A percentile compares a stretch with the other conserved stretches of the same genome.
Evolutionary conservation across 1,140 invertebrate genomes (phyloP).

Genomic region (Heliconius hewitsoni): DNA sequence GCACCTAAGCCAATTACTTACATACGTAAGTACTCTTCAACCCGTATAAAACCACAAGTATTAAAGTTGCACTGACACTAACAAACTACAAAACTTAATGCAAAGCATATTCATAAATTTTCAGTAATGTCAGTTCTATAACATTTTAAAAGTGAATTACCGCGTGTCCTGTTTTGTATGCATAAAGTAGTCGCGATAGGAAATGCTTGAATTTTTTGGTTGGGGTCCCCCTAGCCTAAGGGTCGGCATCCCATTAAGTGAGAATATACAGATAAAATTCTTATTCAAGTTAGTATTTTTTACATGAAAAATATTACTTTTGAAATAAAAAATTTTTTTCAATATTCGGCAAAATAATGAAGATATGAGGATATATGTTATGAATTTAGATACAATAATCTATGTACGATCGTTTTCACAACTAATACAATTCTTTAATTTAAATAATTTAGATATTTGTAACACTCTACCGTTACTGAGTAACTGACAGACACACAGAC

Average conservation of each 20-base stretch:
- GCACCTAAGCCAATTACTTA: no score
- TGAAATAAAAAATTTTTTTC: not conserved
- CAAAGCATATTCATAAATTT: conserved; percentile 12
- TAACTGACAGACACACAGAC: no score
- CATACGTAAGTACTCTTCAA: no score
- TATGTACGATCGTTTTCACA: no score
- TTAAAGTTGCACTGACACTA: not conserved
- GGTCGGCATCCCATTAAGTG: conserved; percentile 8
- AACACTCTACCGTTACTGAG: no score
- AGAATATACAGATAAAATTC: not conserved
- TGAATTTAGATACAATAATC: no score
- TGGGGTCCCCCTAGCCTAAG: conserved; percentile 12
- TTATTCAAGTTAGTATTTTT: not conserved
- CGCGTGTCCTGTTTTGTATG: conserved; percentile 19
- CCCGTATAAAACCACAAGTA: not conserved
- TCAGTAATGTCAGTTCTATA: conserved; percentile 14
- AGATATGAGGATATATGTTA: no score
- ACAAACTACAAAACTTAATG: conserved; percentile 4
- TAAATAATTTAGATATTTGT: no score
- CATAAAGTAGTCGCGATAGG: conserved; percentile 17
- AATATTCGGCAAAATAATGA: not conserved
- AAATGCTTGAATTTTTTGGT: conserved; percentile 10
- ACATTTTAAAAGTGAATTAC: conserved; percentile 31
- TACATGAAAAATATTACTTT: no score
- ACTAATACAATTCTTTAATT: no score